Conservation (phyloP, 2,888 invertebrate genomes). For the Empis livida region DNA sequence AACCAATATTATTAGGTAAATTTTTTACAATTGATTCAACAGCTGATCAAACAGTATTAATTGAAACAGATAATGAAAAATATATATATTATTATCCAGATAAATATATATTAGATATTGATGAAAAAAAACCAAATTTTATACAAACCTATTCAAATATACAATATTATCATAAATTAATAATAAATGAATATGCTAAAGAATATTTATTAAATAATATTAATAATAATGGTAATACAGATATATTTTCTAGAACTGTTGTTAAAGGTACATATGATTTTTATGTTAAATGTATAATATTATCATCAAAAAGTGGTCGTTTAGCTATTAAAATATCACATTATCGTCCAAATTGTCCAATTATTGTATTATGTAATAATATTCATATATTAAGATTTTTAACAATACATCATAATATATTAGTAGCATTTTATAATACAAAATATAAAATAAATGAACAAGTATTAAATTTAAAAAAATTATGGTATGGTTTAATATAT, state of each 20-base stretch:
- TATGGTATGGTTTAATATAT: not conserved
- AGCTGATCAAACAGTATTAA: not conserved
- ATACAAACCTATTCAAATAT: not conserved
- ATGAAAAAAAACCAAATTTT: no score
- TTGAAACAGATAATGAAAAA: not conserved
- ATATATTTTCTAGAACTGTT: conserved; percentile 22
- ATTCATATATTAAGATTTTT: not conserved
- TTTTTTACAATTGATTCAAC: not conserved
- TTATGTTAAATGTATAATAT: conserved; percentile 21
- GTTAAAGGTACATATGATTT: conserved; percentile 22
- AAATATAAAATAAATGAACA: not conserved
- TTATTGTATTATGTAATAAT: conserved; percentile 22
- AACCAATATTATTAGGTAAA: conserved; percentile 1
- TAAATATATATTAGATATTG: conserved; percentile 18
- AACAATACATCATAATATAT: not conserved
- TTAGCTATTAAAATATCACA: conserved; percentile 28
- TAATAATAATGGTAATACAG: conserved; percentile 19
- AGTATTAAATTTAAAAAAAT: not conserved
- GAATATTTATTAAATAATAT: not conserved
- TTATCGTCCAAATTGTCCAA: conserved; percentile 24
- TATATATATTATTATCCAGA: conserved; percentile 23
- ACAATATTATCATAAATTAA: not conserved
- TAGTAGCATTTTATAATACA: not conserved
- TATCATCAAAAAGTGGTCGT: conserved; percentile 22
- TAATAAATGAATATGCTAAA: not conserved